Evolutionary conservation across 2,888 invertebrate genomes (phyloP).

Genomic region (Mystacides longicornis): DNA sequence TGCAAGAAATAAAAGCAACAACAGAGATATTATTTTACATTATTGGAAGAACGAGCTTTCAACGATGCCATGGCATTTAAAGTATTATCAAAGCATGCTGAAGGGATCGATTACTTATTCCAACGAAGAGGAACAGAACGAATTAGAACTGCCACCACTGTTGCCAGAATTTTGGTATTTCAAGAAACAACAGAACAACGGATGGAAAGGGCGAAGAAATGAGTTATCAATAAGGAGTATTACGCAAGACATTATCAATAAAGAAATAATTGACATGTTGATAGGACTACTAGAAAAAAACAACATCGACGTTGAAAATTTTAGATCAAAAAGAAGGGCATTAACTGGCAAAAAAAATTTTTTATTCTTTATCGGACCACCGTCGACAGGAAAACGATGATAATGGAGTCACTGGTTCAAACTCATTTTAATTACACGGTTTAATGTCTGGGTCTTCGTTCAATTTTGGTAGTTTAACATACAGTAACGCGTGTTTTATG

Average conservation of each 20-base stretch:
- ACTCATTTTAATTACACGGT: slow-evolving; percentile 27
- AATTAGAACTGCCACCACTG: slow-evolving; percentile 18
- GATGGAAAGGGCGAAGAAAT: slow-evolving; percentile 13
- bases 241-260: neutral
- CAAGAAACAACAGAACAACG: slow-evolving; percentile 14
- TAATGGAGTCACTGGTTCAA: slow-evolving; percentile 10
- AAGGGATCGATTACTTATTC: slow-evolving; percentile 22
- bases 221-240: neutral
- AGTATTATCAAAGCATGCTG: slow-evolving; percentile 10
- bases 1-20: slow-evolving; percentile 6
- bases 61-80: slow-evolving; percentile 14
- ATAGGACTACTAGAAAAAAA: slow-evolving; percentile 5
- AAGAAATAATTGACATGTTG: neutral
- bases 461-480: slow-evolving; percentile 10
- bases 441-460: slow-evolving; percentile 22
- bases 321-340: slow-evolving; percentile 7
- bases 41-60: slow-evolving; percentile 24
- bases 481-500: slow-evolving; percentile 20
- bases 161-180: slow-evolving; percentile 23
- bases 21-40: slow-evolving; percentile 22
- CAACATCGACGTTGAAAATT: slow-evolving; percentile 7
- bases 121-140: slow-evolving; percentile 11
- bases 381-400: slow-evolving; percentile 17
- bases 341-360: slow-evolving; percentile 15
- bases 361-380: slow-evolving; percentile 15